Conservation (phyloP, 2,888 invertebrate species). For the Vanessa cardui region DNA sequence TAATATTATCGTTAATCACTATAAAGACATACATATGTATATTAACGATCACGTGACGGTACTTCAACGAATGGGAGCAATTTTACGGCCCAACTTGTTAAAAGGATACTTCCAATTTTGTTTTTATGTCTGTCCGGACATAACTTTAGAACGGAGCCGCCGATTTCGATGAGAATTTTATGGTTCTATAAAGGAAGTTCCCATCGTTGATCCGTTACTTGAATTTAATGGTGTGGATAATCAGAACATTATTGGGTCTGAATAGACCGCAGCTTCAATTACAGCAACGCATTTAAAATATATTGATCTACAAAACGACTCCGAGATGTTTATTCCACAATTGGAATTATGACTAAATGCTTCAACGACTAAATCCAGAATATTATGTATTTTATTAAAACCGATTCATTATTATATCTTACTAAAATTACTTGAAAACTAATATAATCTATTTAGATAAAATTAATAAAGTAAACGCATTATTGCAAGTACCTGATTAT, state of each 20-base stretch:
- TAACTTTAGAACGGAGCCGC: conserved; percentile 45
- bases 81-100: conserved; percentile 35
- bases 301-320: background rate
- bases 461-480: no score
- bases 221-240: conserved; percentile 27
- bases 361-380: no score
- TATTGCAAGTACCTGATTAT: no score
- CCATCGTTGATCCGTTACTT: conserved; percentile 25
- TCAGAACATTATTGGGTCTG: conserved; percentile 20
- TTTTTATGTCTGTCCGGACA: conserved; percentile 44
- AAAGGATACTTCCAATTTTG: conserved; percentile 42
- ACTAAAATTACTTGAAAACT: no score
- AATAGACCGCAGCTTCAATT: conserved; percentile 7
- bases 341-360: no score
- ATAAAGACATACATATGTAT: background rate
- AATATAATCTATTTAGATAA: no score
- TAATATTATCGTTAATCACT: background rate
- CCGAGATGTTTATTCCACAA: no score
- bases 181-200: conserved; percentile 40
- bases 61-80: conserved; percentile 19
- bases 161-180: conserved; percentile 44
- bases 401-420: no score
- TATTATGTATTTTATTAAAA: no score
- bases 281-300: background rate
- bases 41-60: conserved; percentile 1